These are phyloP conservation scores for Drosophila greeni DNA, from an alignment of 2,888 invertebrate species.

Conservation along the genomic window DNA sequence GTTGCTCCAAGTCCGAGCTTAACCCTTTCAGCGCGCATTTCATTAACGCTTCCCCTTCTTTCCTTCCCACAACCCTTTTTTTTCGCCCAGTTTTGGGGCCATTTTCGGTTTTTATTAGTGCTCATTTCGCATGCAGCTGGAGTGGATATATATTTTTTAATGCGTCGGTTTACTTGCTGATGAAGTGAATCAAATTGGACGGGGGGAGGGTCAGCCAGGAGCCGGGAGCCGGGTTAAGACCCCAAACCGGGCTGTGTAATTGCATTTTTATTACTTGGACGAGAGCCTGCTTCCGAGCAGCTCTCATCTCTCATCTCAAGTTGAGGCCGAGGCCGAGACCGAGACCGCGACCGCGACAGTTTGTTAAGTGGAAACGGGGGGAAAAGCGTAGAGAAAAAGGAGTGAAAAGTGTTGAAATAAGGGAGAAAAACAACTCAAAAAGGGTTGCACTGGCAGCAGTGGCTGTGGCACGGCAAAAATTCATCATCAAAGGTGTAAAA, in stretches of 20 bases:
- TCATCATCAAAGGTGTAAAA: constrained; percentile 77
- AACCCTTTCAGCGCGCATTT: constrained; percentile 69
- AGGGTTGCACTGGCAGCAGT: constrained; percentile 50
- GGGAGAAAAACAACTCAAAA: constrained; percentile 31
- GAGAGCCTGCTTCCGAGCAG: too few species aligned
- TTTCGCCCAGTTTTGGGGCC: constrained; percentile 19
- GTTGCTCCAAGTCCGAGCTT: constrained; percentile 24
- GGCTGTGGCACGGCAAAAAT: constrained; percentile 51
- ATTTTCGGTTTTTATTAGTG: constrained; percentile 37
- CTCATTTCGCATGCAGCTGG: constrained; percentile 67
- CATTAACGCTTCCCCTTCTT: too few species aligned
- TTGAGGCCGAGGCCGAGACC: constrained; percentile 54
- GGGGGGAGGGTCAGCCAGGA: constrained; percentile 17
- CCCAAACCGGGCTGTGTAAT: constrained; percentile 59
- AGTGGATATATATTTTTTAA: constrained; percentile 61
- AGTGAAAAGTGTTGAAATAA: constrained; percentile 10
- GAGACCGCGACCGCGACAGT: constrained; percentile 63
- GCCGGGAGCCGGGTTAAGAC: constrained; percentile 23
- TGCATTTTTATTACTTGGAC: constrained; percentile 75
- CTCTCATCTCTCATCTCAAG: constrained; percentile 30
- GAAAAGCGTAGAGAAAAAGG: not conserved
- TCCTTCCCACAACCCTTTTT: constrained; percentile 21
- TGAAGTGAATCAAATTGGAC: constrained; percentile 73
- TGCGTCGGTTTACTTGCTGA: constrained; percentile 71
- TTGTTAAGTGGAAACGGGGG: constrained; percentile 55